Conservation (phyloP, 2,888 invertebrate genomes). For the Leptinotarsa peninsularis region DNA sequence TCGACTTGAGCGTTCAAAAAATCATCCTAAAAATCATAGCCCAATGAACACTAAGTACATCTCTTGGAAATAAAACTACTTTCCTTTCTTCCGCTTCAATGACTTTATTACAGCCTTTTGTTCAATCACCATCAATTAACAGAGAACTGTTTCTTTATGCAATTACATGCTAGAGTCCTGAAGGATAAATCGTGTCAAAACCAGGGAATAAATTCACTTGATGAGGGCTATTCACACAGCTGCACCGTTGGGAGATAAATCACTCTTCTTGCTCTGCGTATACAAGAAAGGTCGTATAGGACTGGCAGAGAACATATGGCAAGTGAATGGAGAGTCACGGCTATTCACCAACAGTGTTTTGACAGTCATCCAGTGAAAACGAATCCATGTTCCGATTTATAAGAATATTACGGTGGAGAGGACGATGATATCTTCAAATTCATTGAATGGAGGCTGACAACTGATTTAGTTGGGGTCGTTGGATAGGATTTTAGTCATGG, state of each 20-base stretch:
- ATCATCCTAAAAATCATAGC: no score
- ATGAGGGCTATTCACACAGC: constrained; percentile 56
- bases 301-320: constrained; percentile 12
- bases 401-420: no score
- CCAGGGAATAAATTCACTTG: constrained; percentile 55
- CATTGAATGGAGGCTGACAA: no score
- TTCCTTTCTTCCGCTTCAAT: constrained; percentile 9
- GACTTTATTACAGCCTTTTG: constrained; percentile 46
- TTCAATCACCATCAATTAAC: constrained; percentile 53
- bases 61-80: neutral
- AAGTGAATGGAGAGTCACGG: neutral
- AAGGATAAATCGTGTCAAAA: constrained; percentile 52
- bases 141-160: constrained; percentile 53
- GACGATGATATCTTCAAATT: no score
- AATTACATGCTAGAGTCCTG: constrained; percentile 50
- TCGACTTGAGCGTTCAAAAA: no score
- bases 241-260: constrained; percentile 47
- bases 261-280: constrained; percentile 41
- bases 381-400: neutral
- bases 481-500: no score
- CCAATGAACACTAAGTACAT: neutral
- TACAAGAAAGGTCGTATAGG: constrained; percentile 9
- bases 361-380: neutral
- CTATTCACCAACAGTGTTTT: constrained; percentile 1
- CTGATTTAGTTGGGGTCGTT: no score